phyloP scores from a whole-genome alignment of 2,888 invertebrate genomes.

The Eurytoma californica region DNA sequence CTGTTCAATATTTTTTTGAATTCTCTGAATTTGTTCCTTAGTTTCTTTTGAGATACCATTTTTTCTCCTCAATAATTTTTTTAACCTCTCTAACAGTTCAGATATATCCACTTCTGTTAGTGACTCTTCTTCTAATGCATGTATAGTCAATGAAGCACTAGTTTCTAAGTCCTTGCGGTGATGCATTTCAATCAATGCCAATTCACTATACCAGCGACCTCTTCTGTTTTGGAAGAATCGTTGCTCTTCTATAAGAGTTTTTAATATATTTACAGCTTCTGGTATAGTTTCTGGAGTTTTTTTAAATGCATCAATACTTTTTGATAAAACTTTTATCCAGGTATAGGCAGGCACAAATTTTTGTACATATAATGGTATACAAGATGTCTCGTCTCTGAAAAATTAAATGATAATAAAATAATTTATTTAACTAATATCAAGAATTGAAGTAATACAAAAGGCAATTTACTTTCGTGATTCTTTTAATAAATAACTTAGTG shows the following conservation, averaged over 20 bases:
- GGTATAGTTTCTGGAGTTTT: conserved; percentile 60
- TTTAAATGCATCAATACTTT: conserved; percentile 69
- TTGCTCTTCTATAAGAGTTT: conserved; percentile 61
- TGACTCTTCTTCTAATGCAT: conserved; percentile 60
- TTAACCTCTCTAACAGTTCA: conserved; percentile 63
- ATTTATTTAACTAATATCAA: neutral
- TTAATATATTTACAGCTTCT: conserved; percentile 60
- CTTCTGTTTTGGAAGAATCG: conserved; percentile 59
- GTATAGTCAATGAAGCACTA: conserved; percentile 62
- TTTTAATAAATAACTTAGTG: conserved; percentile 59
- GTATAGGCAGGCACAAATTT: conserved; percentile 64
- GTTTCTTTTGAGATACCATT: conserved; percentile 58
- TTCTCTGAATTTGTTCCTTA: conserved; percentile 55
- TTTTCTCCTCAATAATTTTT: conserved; percentile 62
- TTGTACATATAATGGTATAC: conserved; percentile 65
- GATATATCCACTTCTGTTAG: conserved; percentile 63
- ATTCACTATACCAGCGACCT: conserved; percentile 67
- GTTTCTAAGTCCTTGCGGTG: conserved; percentile 64
- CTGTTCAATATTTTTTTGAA: conserved; percentile 22
- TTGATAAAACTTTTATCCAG: conserved; percentile 69
- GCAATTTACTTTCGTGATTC: conserved; percentile 27
- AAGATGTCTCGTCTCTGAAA: conserved; percentile 54
- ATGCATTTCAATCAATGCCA: conserved; percentile 68
- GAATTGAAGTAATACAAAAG: neutral
- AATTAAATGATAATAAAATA: conserved; percentile 30